Evolutionary conservation across 2,888 invertebrate genomes (phyloP).

Genomic region (Phaedon cochleariae): DNA sequence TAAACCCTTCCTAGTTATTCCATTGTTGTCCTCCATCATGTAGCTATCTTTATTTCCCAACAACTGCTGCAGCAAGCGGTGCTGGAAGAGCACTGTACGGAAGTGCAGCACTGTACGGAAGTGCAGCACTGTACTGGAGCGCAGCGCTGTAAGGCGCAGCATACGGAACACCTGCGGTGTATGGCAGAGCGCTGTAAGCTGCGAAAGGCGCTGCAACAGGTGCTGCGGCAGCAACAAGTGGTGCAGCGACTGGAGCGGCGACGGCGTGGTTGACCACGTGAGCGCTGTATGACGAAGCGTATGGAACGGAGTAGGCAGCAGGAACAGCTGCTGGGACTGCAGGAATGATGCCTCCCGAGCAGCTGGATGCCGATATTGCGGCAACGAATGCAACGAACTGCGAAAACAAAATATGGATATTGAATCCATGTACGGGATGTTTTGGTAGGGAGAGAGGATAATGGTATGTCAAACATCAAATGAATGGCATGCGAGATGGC

Average conservation of each 20-base stretch:
- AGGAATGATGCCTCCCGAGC: constrained; percentile 52
- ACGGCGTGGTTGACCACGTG: constrained; percentile 80
- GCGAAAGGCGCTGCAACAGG: constrained; percentile 25
- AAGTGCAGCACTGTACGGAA: constrained; percentile 14
- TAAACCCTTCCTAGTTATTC: neutral
- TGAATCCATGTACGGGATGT: constrained; percentile 21
- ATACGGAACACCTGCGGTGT: constrained; percentile 3
- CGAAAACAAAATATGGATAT: too few species aligned
- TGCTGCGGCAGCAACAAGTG: constrained; percentile 30
- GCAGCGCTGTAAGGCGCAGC: constrained; percentile 5
- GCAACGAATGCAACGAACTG: constrained; percentile 44
- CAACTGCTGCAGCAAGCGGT: neutral
- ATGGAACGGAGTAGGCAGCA: constrained; percentile 74
- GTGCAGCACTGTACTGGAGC: constrained; percentile 3
- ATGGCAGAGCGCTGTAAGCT: neutral
- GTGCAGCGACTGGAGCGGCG: constrained; percentile 69
- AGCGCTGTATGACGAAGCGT: constrained; percentile 79
- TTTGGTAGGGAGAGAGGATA: too few species aligned
- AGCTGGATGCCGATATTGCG: constrained; percentile 39
- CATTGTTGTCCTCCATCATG: neutral
- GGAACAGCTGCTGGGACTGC: constrained; percentile 56
- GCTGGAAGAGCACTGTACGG: constrained; percentile 23
- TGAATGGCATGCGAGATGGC: too few species aligned
- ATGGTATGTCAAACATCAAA: too few species aligned
- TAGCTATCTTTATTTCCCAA: neutral